A percentile compares a stretch with the other conserved stretches of the same genome.
Evolutionary conservation across 35 echinoderm and acorn worm species (phyloP).

Genomic region (Nesometra sesokonis): DNA sequence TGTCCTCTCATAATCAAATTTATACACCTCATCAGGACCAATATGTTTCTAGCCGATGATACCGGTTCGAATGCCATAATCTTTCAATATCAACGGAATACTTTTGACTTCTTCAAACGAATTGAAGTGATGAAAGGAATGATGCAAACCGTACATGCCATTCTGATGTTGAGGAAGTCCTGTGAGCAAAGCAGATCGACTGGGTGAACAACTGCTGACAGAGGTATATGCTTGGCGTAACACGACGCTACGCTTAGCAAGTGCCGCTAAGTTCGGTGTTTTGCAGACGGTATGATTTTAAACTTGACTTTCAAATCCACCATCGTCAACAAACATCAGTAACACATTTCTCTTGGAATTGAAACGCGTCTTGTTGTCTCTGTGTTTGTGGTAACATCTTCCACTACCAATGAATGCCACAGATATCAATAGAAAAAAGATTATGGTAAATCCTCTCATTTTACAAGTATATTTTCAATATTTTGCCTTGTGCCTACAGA

Average conservation of each 20-base stretch:
- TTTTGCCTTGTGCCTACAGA: too few species aligned
- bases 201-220: conserved; percentile 67
- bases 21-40: neutral
- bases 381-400: neutral
- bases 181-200: conserved; percentile 50
- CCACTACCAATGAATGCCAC: too few species aligned
- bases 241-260: conserved; percentile 36
- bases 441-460: too few species aligned
- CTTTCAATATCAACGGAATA: conserved; percentile 30
- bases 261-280: conserved; percentile 39
- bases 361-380: neutral
- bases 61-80: conserved; percentile 33
- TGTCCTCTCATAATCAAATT: conserved; percentile 9
- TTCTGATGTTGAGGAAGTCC: conserved; percentile 59
- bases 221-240: conserved; percentile 57
- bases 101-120: conserved; percentile 51
- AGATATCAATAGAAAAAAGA: too few species aligned
- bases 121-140: conserved; percentile 37
- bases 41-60: conserved; percentile 6
- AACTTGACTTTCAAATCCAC: conserved; percentile 49
- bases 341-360: neutral
- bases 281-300: conserved; percentile 70
- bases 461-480: too few species aligned
- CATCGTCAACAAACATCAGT: conserved; percentile 43
- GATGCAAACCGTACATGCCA: conserved; percentile 44